Conservation (phyloP, 2,797 vertebrate species). For the Etheostoma nigrum region DNA sequence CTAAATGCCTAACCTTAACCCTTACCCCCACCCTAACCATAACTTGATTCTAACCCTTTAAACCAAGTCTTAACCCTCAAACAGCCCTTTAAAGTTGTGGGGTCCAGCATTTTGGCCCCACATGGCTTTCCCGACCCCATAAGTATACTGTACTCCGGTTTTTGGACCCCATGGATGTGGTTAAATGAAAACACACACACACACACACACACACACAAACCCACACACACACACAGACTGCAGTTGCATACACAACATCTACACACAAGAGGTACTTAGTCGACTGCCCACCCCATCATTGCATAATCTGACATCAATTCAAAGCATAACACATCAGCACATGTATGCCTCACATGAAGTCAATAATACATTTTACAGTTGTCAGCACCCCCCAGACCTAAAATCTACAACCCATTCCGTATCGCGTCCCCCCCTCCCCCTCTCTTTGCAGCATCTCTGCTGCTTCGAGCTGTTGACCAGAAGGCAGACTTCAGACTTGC, state of each 20-base stretch:
- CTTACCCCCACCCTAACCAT: no score
- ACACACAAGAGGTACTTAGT: constrained; percentile 21
- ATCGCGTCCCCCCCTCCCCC: not conserved
- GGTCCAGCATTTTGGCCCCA: no score
- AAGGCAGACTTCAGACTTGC: constrained; percentile 29
- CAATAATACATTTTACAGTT: constrained; percentile 64
- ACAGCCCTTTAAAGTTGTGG: no score
- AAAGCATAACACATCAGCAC: constrained; percentile 59
- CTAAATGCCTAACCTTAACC: no score
- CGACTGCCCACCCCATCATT: constrained; percentile 31
- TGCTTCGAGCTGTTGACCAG: constrained; percentile 46
- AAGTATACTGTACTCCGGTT: no score
- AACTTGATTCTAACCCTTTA: no score
- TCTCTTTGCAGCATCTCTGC: constrained; percentile 26
- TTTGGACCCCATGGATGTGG: no score
- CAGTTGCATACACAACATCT: constrained; percentile 27
- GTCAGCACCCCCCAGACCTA: constrained; percentile 44
- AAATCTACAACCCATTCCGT: constrained; percentile 21
- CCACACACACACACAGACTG: not conserved
- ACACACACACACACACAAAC: not conserved
- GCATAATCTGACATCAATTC: constrained; percentile 30
- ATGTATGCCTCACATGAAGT: constrained; percentile 58
- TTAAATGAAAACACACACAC: no score
- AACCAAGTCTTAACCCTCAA: no score
- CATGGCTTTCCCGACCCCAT: no score